Evolutionary conservation across 2,797 vertebrate species (phyloP).

Genomic region (Microctenopoma lineatum): DNA sequence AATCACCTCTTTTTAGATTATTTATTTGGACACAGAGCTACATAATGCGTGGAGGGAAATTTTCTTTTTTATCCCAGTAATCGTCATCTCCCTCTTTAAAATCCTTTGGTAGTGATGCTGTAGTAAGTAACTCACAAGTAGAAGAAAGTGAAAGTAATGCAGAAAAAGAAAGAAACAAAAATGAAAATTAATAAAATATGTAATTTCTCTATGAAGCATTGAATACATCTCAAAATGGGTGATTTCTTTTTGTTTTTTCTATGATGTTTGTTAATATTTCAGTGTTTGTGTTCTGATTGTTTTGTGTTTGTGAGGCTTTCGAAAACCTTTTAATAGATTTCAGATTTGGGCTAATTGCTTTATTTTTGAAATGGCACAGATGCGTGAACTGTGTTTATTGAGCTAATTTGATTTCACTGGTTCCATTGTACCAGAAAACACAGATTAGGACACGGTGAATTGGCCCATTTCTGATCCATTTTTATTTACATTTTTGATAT

Average conservation of each 20-base stretch:
- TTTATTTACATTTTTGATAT: slow-evolving; percentile 7
- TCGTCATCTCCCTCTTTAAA: neutral
- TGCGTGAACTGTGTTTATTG: neutral
- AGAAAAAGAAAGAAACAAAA: slow-evolving; percentile 4
- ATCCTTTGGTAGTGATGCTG: neutral
- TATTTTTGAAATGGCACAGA: neutral
- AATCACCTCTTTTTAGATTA: slow-evolving; percentile 11
- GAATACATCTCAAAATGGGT: slow-evolving; percentile 28
- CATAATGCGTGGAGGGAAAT: slow-evolving; percentile 35
- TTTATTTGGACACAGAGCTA: slow-evolving; percentile 25
- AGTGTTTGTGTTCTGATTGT: slow-evolving; percentile 42
- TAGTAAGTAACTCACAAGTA: neutral
- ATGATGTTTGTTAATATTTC: slow-evolving; percentile 49
- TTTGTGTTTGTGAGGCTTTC: slow-evolving; percentile 26
- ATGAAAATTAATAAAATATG: slow-evolving; percentile 23
- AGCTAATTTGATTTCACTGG: slow-evolving; percentile 2
- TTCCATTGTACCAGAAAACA: neutral
- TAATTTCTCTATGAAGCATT: slow-evolving; percentile 36
- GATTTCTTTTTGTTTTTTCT: slow-evolving; percentile 23
- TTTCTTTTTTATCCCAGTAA: slow-evolving; percentile 38
- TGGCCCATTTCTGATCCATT: slow-evolving; percentile 36
- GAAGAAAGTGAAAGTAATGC: slow-evolving; percentile 7
- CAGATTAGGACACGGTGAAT: slow-evolving; percentile 8
- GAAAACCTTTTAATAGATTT: slow-evolving; percentile 19
- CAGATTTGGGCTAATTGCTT: slow-evolving; percentile 39